These are phyloP conservation scores for Gymnogyps californianus DNA, from an alignment of 2,113 vertebrate species.

Conservation along the genomic window DNA sequence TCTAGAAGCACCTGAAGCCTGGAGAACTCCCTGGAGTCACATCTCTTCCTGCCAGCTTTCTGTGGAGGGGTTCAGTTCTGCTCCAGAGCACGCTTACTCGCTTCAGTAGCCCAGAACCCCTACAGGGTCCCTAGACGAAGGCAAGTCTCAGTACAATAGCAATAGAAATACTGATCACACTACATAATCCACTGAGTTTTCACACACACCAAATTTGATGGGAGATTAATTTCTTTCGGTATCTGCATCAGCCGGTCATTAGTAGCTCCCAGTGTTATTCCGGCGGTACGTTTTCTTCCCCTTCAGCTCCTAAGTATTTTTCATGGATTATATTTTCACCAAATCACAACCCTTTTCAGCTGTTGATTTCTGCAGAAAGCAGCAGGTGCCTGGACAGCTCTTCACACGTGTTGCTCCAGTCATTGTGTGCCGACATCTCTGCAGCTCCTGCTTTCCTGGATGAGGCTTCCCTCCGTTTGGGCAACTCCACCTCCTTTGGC, in stretches of 20 bases:
- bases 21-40: neutral
- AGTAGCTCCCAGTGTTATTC: neutral
- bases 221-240: neutral
- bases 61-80: neutral
- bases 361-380: neutral
- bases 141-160: neutral
- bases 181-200: neutral
- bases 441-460: neutral
- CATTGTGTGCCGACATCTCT: neutral
- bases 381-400: neutral
- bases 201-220: neutral
- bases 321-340: neutral
- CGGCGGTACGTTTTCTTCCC: neutral
- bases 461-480: neutral
- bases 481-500: neutral
- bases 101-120: neutral
- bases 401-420: neutral
- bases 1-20: slow-evolving; percentile 1
- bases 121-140: neutral
- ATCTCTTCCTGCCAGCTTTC: neutral
- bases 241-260: neutral
- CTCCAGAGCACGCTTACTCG: neutral
- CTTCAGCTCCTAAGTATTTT: neutral
- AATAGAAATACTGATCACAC: neutral
- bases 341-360: neutral